phyloP scores from a whole-genome alignment of 2,797 vertebrate species.

The Neostethus bicornis region DNA sequence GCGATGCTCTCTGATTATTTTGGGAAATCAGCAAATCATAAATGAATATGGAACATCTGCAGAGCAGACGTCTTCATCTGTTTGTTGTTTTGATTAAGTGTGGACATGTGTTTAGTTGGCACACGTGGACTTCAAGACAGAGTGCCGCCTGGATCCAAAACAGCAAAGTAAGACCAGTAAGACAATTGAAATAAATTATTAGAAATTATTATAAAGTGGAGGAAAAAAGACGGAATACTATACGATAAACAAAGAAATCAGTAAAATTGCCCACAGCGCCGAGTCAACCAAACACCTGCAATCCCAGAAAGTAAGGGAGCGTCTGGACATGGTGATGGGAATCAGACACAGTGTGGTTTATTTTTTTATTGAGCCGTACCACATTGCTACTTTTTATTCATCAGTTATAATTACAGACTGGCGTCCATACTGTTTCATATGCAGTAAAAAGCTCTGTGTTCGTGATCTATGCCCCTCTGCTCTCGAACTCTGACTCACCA shows the following conservation, averaged over 20 bases:
- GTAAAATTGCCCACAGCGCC: neutral
- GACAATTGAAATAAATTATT: neutral
- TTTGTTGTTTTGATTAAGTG: conserved; percentile 1
- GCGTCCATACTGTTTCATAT: conserved; percentile 40
- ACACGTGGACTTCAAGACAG: neutral
- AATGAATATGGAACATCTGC: conserved; percentile 12
- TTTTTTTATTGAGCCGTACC: neutral
- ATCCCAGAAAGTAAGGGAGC: neutral
- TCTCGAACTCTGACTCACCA: conserved; percentile 16
- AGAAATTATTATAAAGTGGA: neutral
- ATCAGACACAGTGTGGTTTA: neutral
- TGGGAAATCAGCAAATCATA: neutral
- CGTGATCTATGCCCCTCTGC: conserved; percentile 21
- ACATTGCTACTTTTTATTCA: conserved; percentile 18
- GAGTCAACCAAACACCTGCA: neutral
- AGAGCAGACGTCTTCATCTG: neutral
- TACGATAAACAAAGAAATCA: neutral
- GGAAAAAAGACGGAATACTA: neutral
- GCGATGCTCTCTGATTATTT: conserved; percentile 6
- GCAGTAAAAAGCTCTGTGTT: conserved; percentile 24
- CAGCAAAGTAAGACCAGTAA: no score
- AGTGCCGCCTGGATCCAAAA: neutral
- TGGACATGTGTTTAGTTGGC: neutral
- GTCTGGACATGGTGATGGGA: neutral
- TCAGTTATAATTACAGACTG: conserved; percentile 52